phyloP scores from a whole-genome alignment of 35 echinoderm and acorn worm species.

The Heliocidaris tuberculata region DNA sequence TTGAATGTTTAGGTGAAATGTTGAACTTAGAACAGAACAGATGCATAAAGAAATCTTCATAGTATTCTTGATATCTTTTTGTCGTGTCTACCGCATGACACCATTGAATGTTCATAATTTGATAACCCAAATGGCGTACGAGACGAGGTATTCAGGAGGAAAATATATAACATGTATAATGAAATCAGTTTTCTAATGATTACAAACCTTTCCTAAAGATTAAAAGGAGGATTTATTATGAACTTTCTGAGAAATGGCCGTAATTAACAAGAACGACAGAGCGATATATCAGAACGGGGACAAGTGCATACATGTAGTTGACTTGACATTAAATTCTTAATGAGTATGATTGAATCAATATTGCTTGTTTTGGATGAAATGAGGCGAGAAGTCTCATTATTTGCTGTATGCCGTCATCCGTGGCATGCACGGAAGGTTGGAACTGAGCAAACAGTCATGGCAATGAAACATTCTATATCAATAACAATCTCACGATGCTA shows the following conservation, averaged over 20 bases:
- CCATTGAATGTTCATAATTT: background rate
- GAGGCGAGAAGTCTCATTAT: background rate
- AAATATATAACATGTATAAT: no score
- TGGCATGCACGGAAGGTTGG: background rate
- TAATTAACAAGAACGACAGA: no score
- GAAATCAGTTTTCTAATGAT: no score
- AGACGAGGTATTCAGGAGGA: background rate
- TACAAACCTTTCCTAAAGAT: no score
- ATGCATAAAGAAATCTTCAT: background rate
- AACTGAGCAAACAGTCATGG: background rate
- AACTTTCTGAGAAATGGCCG: no score
- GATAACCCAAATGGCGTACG: background rate
- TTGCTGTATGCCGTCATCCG: background rate
- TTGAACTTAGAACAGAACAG: background rate
- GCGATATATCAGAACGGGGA: no score
- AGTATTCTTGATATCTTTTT: no score
- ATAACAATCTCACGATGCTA: background rate
- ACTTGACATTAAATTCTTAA: background rate
- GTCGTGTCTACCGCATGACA: background rate
- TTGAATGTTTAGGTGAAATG: background rate
- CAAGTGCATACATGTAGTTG: no score
- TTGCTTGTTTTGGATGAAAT: background rate
- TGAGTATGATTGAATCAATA: background rate
- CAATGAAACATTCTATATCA: background rate
- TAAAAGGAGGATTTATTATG: no score